Conservation (phyloP, 2,797 vertebrate species). For the Bucorvus abyssinicus region DNA sequence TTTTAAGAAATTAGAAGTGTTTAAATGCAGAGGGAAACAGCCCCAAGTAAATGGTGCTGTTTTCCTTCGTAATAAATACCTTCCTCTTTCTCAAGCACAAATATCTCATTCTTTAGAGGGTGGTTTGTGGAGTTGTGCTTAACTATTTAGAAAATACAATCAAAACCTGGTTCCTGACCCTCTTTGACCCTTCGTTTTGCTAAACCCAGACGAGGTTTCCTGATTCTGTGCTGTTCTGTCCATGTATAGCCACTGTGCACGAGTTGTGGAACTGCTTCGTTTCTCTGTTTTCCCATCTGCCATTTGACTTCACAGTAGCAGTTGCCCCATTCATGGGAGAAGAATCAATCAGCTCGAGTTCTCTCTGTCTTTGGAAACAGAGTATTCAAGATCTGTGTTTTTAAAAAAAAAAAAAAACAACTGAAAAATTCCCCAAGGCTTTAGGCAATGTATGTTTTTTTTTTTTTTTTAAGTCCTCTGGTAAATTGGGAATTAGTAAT, state of each 20-base stretch:
- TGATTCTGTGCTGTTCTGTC: neutral
- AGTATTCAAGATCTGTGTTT: fast-evolving
- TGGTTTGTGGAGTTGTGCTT: neutral
- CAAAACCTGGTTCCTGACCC: neutral
- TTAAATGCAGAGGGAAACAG: slow-evolving; percentile 30
- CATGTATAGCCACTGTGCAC: too few species aligned
- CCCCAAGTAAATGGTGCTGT: slow-evolving; percentile 54
- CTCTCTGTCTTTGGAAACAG: neutral
- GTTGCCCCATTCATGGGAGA: neutral
- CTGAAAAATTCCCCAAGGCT: too few species aligned
- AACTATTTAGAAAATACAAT: neutral
- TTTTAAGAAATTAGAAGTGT: slow-evolving; percentile 64
- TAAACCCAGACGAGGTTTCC: neutral
- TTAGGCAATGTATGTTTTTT: neutral
- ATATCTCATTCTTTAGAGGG: neutral
- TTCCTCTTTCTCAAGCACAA: neutral
- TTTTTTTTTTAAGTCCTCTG: neutral
- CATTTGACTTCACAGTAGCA: neutral
- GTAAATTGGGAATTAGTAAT: neutral
- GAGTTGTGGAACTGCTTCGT: neutral
- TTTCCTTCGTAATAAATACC: slow-evolving; percentile 28
- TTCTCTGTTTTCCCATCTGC: neutral
- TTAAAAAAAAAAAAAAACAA: too few species aligned
- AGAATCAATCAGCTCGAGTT: neutral
- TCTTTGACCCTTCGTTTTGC: neutral